Conservation (phyloP, 2,797 vertebrate genomes). For the Triplophysa bombifrons region DNA sequence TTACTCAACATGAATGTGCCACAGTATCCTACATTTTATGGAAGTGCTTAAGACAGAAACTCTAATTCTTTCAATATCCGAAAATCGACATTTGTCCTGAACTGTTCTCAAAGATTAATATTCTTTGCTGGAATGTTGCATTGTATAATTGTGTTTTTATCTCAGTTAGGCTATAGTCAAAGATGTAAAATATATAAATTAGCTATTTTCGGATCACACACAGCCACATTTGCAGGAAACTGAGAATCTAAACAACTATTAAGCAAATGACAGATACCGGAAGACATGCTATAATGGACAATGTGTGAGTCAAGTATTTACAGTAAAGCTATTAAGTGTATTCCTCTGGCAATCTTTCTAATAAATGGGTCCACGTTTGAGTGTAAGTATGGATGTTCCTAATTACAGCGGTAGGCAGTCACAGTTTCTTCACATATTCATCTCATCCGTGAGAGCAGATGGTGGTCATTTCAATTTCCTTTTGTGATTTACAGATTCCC, state of each 20-base stretch:
- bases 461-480: constrained; percentile 30
- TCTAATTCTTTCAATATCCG: no score
- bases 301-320: constrained; percentile 36
- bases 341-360: constrained; percentile 25
- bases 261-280: neutral
- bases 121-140: no score
- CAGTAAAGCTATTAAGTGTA: constrained; percentile 41
- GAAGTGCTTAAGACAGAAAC: no score
- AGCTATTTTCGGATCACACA: neutral
- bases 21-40: neutral
- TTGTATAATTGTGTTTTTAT: neutral
- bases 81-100: neutral
- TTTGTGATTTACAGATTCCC: constrained; percentile 30
- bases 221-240: neutral
- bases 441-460: constrained; percentile 6
- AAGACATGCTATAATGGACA: constrained; percentile 23
- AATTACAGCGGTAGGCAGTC: constrained; percentile 26
- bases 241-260: neutral
- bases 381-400: constrained; percentile 30
- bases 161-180: no score
- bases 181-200: neutral
- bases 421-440: constrained; percentile 34
- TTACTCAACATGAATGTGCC: neutral
- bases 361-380: constrained; percentile 30
- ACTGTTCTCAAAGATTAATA: no score